Percentiles rank a stretch among this genome's conserved stretches.
Conservation (phyloP, 35 echinoderm and acorn worm genomes). For the Apostichopus parvimensis region DNA sequence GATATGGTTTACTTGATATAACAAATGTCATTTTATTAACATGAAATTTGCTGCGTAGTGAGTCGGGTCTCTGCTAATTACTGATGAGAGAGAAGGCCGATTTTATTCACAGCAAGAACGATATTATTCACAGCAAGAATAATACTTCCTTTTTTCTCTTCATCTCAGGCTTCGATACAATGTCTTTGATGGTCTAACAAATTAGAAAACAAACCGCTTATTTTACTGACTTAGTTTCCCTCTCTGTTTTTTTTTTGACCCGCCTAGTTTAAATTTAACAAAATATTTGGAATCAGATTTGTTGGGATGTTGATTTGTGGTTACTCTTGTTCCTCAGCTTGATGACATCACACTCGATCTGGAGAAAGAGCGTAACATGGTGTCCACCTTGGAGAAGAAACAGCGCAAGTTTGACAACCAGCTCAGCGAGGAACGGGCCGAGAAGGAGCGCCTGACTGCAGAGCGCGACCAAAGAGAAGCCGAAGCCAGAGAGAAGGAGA, state of each 20-base stretch:
- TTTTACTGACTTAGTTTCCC: too few relatives aligned
- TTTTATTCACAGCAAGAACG: too few relatives aligned
- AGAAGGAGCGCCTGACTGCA: constrained; percentile 76
- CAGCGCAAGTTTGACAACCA: constrained; percentile 93
- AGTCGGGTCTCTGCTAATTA: too few relatives aligned
- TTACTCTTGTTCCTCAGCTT: constrained; percentile 52
- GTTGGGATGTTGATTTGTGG: background rate
- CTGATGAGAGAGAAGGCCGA: too few relatives aligned
- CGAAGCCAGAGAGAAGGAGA: constrained; percentile 82
- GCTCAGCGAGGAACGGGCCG: constrained; percentile 79
- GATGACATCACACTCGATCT: constrained; percentile 81
- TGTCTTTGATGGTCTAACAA: background rate
- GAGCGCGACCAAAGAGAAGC: constrained; percentile 82
- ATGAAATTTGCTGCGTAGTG: too few relatives aligned
- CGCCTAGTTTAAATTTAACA: too few relatives aligned
- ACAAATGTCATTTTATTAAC: too few relatives aligned
- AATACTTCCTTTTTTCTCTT: background rate
- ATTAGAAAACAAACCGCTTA: too few relatives aligned
- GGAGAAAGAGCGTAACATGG: constrained; percentile 77
- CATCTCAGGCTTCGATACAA: background rate
- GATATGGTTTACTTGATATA: background rate
- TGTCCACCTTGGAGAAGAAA: constrained; percentile 83
- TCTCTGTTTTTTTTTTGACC: too few relatives aligned
- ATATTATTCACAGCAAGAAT: too few relatives aligned
- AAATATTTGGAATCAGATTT: too few relatives aligned